A percentile compares a stretch with the other conserved stretches of the same genome.
Conservation (phyloP, 1,140 invertebrate species). For the Drosophila malerkotliana region DNA sequence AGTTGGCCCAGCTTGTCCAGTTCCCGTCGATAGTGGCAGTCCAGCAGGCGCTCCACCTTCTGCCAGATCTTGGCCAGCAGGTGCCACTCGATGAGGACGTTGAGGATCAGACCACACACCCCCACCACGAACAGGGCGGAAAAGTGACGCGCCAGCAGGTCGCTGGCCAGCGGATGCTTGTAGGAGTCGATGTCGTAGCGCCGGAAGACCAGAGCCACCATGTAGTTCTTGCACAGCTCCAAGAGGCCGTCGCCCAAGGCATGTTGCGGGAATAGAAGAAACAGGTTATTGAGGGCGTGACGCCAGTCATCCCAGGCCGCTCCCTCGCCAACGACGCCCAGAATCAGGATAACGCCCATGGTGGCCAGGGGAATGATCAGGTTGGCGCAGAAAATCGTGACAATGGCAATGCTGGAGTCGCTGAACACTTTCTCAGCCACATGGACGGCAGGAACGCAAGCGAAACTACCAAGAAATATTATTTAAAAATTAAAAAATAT, state of each 20-base stretch:
- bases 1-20: constrained; percentile 60
- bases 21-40: constrained; percentile 50
- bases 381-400: constrained; percentile 88
- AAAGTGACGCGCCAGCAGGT: constrained; percentile 86
- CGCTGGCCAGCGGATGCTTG: constrained; percentile 85
- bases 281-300: constrained; percentile 86
- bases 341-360: constrained; percentile 86
- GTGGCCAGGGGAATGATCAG: constrained; percentile 86
- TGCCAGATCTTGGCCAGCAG: constrained; percentile 58
- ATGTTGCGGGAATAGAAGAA: constrained; percentile 88
- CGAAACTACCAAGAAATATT: constrained; percentile 72
- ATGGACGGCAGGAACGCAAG: constrained; percentile 85
- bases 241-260: constrained; percentile 87
- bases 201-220: constrained; percentile 85
- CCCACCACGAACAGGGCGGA: constrained; percentile 85
- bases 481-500: neutral
- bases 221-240: constrained; percentile 88
- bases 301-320: constrained; percentile 85
- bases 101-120: constrained; percentile 84
- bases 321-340: constrained; percentile 87
- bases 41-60: constrained; percentile 39
- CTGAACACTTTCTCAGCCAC: constrained; percentile 87
- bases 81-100: constrained; percentile 86
- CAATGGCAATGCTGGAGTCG: constrained; percentile 87
- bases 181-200: constrained; percentile 89